Evolutionary conservation across 2,888 invertebrate genomes (phyloP), one percentile per base, ranked within the genome.

Genomic region (Drosophila demipolita): DNA sequence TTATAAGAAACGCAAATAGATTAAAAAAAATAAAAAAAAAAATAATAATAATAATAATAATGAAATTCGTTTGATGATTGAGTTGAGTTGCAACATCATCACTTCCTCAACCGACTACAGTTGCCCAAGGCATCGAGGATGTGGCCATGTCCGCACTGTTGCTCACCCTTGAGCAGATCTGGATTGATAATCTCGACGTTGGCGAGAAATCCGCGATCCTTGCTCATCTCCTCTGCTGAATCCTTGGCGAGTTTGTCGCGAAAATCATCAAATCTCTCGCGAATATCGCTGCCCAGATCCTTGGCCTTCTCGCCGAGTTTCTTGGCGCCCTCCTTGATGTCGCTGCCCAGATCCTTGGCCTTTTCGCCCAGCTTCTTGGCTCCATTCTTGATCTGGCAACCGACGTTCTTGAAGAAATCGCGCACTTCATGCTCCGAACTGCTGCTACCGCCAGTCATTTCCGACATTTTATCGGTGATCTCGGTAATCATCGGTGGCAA

Each of bases 41-140:
- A n/a, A n/a, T n/a, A n/a, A 23, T 23, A 29, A 12, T 23, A 45
- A 52, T 17, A 5, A 11, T 26, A 53, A 20, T 17, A 29, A 26
- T 23, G 23, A 20, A 36, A 54, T 23, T 29, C 1, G n/a, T 15
- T n/a, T 20, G 15, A 64, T 23, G 32, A 20, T 38, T 50, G 36
- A 20, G n/a, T 12, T 11, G 12, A 48, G 45, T 42, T 15, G 20
- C 8, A 40, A 78, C 73, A 85, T 62, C 3, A 38, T 83, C 78
- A 91, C 63, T 91, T 91, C 57, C 91, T 79, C 76, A 91, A 86
- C 61, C 91, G 91, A 66, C 91, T 90, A 82, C 92, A 92, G 70
- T 91, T 92, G 66, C 92, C 92, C 87, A 92, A 90, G 17, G 91
- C 91, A 63, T 92, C 92, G 50, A 92, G 76, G 50, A 92, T 91